A percentile compares a stretch with the other conserved stretches of the same genome.
These are phyloP conservation scores for Cariama cristata DNA, from an alignment of 2,113 vertebrate genomes.

Conservation along the genomic window DNA sequence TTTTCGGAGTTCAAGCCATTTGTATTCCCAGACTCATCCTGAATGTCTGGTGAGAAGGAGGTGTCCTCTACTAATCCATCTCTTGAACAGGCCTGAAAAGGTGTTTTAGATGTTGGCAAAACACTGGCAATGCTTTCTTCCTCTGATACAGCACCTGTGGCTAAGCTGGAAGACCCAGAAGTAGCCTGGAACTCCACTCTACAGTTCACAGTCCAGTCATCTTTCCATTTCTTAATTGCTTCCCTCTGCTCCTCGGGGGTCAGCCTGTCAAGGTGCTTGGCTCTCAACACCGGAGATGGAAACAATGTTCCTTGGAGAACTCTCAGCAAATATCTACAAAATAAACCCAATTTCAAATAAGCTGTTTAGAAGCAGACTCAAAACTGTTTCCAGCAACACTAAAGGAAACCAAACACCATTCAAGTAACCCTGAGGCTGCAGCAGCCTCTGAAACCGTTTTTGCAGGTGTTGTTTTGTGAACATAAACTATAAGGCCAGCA, in stretches of 20 bases:
- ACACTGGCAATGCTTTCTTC: background rate
- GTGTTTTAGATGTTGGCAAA: background rate
- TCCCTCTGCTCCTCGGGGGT: conserved; percentile 19
- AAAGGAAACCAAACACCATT: background rate
- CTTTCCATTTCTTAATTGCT: conserved; percentile 71
- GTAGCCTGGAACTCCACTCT: background rate
- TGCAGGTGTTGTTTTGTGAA: background rate
- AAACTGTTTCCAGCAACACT: background rate
- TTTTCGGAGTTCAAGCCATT: background rate
- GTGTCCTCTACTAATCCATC: background rate
- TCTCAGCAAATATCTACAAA: conserved; percentile 79
- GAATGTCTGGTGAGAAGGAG: background rate
- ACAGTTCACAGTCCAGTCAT: background rate
- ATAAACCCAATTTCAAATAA: conserved; percentile 12
- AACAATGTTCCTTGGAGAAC: conserved; percentile 78
- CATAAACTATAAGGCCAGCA: background rate
- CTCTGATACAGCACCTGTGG: background rate
- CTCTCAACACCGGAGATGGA: conserved; percentile 69
- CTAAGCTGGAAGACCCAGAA: background rate
- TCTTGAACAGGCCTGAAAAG: background rate
- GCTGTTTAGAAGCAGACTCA: background rate
- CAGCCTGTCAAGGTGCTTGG: conserved; percentile 70
- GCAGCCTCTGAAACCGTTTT: background rate
- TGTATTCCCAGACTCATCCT: background rate
- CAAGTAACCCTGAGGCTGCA: background rate